A percentile compares a stretch with the other conserved stretches of the same genome.
phyloP scores from a whole-genome alignment of 2,113 vertebrate species.

The Ginglymostoma cirratum region DNA sequence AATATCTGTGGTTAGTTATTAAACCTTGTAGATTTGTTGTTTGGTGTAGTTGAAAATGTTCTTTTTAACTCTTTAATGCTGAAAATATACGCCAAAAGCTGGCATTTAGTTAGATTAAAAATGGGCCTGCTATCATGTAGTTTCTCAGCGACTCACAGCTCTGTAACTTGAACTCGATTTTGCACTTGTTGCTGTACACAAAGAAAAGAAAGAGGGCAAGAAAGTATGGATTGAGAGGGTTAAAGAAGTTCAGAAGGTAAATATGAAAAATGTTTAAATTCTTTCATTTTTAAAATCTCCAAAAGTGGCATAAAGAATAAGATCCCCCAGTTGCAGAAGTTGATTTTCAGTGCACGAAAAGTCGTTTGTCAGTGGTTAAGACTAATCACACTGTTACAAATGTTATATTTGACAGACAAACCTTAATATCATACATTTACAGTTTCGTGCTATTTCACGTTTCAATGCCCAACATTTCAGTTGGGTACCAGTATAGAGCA shows the following conservation, averaged over 20 bases:
- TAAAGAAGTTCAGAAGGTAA: background rate
- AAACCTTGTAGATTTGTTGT: constrained; percentile 5
- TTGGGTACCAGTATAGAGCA: background rate
- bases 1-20: constrained; percentile 16
- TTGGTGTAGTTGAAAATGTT: background rate
- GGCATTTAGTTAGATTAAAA: background rate
- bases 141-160: background rate
- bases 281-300: background rate
- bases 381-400: background rate
- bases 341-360: background rate
- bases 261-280: too few relatives aligned
- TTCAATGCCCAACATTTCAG: background rate
- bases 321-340: background rate
- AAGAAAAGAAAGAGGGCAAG: background rate
- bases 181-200: background rate
- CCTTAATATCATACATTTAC: background rate
- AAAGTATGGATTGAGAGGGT: background rate
- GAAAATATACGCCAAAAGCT: background rate
- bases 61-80: background rate
- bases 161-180: background rate
- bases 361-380: background rate
- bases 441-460: background rate
- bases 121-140: background rate
- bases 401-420: background rate
- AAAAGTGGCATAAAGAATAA: background rate